These are phyloP conservation scores for Drosophila anceps DNA, from an alignment of 2,888 invertebrate genomes.

Conservation along the genomic window DNA sequence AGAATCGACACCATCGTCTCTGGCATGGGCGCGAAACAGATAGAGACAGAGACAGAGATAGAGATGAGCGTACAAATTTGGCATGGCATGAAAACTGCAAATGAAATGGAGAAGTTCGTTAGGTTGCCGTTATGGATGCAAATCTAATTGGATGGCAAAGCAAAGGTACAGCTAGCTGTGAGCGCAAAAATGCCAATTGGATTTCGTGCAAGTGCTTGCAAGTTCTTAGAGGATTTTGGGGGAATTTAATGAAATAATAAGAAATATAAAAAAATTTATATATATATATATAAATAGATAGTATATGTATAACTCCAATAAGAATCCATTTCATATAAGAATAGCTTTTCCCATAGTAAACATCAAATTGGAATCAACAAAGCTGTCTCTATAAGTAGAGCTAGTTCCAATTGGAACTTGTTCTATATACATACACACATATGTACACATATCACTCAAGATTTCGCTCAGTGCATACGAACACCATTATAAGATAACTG, in stretches of 20 bases:
- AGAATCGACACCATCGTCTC: neutral
- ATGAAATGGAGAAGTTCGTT: conserved; percentile 10
- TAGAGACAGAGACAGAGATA: neutral
- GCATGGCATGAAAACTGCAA: conserved; percentile 7
- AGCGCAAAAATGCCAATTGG: neutral
- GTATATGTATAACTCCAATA: neutral
- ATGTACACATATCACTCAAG: neutral
- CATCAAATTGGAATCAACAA: too few relatives aligned
- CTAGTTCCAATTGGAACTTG: neutral
- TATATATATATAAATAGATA: neutral
- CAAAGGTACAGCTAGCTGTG: neutral
- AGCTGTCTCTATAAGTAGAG: neutral
- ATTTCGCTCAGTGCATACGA: neutral
- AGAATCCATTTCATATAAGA: neutral
- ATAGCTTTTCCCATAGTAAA: neutral
- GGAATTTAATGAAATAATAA: too few relatives aligned
- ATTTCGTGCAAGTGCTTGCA: neutral
- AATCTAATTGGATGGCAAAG: conserved; percentile 4
- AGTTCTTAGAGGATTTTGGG: neutral
- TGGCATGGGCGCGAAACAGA: neutral
- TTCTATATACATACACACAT: neutral
- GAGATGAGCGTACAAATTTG: too few relatives aligned
- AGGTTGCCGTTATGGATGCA: conserved; percentile 5
- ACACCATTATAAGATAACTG: neutral
- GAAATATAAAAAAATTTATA: too few relatives aligned